phyloP scores from a whole-genome alignment of 2,797 vertebrate species.

The Microctenopoma lineatum region DNA sequence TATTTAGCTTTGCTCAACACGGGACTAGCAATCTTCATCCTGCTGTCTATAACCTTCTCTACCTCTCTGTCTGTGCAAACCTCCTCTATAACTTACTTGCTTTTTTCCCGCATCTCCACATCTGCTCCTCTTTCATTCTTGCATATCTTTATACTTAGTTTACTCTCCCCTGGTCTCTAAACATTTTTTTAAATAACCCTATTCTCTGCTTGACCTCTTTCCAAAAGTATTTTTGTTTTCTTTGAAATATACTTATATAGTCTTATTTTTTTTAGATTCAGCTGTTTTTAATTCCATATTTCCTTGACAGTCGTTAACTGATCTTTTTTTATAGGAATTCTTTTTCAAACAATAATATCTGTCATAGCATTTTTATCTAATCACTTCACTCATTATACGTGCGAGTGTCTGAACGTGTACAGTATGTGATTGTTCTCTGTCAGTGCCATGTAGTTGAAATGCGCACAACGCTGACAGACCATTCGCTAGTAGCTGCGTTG shows the following conservation, averaged over 20 bases:
- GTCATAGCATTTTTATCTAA: not conserved
- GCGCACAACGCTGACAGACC: not conserved
- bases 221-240: not conserved
- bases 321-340: not conserved
- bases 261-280: not conserved
- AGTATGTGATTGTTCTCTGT: not conserved
- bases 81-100: slow-evolving; percentile 28
- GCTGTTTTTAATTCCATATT: slow-evolving; percentile 8
- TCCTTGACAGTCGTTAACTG: slow-evolving; percentile 13
- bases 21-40: slow-evolving; percentile 74
- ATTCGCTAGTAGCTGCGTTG: slow-evolving; percentile 1
- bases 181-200: slow-evolving; percentile 31
- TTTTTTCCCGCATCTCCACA: slow-evolving; percentile 34
- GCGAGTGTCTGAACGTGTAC: not conserved
- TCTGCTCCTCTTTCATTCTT: slow-evolving; percentile 23
- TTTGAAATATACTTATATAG: slow-evolving; percentile 8
- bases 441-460: not conserved
- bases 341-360: not conserved
- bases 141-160: slow-evolving; percentile 32
- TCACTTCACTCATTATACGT: slow-evolving; percentile 4
- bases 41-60: slow-evolving; percentile 66
- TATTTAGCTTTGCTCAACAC: slow-evolving; percentile 84
- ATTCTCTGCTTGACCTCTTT: not conserved
- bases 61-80: slow-evolving; percentile 16
- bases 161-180: slow-evolving; percentile 40